Percentiles rank a stretch among this genome's conserved stretches.
phyloP scores from a whole-genome alignment of 92 coral and sea anemone species.

The Micromussa lordhowensis region DNA sequence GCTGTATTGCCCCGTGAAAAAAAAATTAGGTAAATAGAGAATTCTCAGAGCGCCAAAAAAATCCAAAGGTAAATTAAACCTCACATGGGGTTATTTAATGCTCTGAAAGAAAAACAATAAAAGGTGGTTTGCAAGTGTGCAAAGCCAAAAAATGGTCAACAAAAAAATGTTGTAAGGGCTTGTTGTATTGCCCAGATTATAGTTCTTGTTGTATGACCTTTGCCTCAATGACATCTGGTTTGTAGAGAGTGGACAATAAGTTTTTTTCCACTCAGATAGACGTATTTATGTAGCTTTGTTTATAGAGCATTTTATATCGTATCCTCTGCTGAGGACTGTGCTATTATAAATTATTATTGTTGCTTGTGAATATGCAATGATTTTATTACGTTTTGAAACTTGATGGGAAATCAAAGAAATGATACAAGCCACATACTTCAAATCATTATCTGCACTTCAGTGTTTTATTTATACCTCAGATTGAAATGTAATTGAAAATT shows the following conservation, averaged over 20 bases:
- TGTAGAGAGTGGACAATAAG: neutral
- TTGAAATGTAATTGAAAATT: neutral
- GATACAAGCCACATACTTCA: neutral
- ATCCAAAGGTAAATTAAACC: neutral
- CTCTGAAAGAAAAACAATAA: neutral
- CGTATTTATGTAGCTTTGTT: constrained; percentile 33
- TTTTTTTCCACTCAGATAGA: neutral
- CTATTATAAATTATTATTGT: constrained; percentile 16
- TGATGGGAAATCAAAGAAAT: neutral
- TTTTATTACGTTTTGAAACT: neutral
- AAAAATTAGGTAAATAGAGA: neutral
- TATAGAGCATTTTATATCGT: constrained; percentile 17
- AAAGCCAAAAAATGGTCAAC: neutral
- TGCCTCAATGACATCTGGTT: neutral
- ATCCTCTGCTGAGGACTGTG: constrained; percentile 32
- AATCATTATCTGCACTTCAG: neutral
- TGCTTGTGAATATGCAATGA: constrained; percentile 15
- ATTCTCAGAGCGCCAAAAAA: neutral
- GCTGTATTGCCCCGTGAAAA: neutral
- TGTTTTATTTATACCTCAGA: neutral
- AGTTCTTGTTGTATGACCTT: neutral
- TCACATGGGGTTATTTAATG: neutral
- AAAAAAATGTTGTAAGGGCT: constrained; percentile 1
- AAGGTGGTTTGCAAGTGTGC: constrained; percentile 15
- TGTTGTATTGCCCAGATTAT: neutral